Percentiles rank a stretch among this genome's conserved stretches.
Conservation (phyloP, 2,113 vertebrate genomes). For the Lipophrys pholis region DNA sequence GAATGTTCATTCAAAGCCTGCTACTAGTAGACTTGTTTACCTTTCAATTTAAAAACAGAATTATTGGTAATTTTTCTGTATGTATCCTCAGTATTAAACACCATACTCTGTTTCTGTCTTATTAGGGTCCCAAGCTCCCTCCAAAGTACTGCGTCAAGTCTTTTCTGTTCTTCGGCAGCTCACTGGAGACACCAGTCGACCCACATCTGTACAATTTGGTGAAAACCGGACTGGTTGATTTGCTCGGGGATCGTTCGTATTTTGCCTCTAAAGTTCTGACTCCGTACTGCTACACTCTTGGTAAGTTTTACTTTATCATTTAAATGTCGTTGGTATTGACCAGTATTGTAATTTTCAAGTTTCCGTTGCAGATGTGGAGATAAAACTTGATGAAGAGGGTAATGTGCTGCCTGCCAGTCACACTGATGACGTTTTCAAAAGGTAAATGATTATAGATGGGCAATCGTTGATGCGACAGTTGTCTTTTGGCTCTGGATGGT, state of each 20-base stretch:
- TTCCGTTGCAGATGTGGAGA: slow-evolving; percentile 88
- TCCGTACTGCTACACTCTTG: slow-evolving; percentile 89
- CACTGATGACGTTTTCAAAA: slow-evolving; percentile 83
- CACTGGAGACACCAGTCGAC: slow-evolving; percentile 85
- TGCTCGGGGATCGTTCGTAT: slow-evolving; percentile 87
- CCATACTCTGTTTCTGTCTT: background rate
- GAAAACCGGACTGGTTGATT: slow-evolving; percentile 84
- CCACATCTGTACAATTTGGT: slow-evolving; percentile 85
- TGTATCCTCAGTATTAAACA: too few species aligned
- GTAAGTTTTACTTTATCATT: slow-evolving; percentile 67
- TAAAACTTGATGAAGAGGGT: slow-evolving; percentile 92
- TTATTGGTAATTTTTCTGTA: too few species aligned
- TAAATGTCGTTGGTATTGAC: too few species aligned
- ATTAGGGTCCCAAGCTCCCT: slow-evolving; percentile 86
- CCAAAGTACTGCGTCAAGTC: slow-evolving; percentile 86
- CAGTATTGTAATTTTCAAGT: background rate
- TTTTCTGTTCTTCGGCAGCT: slow-evolving; percentile 75
- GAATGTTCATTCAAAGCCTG: too few species aligned
- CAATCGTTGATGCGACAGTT: background rate
- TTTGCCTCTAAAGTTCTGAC: slow-evolving; percentile 90
- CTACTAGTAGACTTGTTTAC: too few species aligned
- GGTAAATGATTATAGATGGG: slow-evolving; percentile 75
- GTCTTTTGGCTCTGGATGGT: background rate
- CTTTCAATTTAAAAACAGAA: too few species aligned
- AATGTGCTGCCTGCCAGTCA: slow-evolving; percentile 85